Conservation (phyloP, 2,888 invertebrate genomes). For the Acheta domesticus region DNA sequence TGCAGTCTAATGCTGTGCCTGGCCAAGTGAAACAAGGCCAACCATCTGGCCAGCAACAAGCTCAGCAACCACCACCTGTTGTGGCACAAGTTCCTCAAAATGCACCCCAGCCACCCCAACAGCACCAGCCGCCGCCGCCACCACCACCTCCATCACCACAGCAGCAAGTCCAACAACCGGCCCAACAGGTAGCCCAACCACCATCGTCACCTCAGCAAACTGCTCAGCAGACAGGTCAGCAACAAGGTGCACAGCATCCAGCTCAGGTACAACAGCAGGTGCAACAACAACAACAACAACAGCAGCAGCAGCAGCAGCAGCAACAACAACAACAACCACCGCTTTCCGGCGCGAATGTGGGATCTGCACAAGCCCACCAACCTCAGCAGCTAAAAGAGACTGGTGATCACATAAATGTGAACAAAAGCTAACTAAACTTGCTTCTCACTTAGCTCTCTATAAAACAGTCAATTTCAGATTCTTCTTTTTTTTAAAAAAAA, state of each 20-base stretch:
- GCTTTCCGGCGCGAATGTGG: too few relatives aligned
- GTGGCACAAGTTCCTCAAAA: conserved; percentile 26
- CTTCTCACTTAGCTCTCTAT: too few relatives aligned
- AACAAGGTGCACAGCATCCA: conserved; percentile 30
- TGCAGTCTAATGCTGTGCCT: conserved; percentile 26
- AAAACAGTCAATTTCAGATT: too few relatives aligned
- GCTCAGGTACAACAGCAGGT: conserved; percentile 40
- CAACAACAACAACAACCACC: too few relatives aligned
- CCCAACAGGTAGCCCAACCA: conserved; percentile 39
- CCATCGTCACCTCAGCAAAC: conserved; percentile 39
- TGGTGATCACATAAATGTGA: too few relatives aligned
- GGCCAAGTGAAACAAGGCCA: conserved; percentile 34
- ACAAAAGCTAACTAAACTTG: too few relatives aligned
- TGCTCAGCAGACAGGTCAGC: conserved; percentile 30
- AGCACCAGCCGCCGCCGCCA: neutral
- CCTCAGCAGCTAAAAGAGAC: too few relatives aligned
- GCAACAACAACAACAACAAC: conserved; percentile 38
- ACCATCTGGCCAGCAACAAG: conserved; percentile 29
- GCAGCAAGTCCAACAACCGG: conserved; percentile 31
- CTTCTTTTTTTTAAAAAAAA: too few relatives aligned
- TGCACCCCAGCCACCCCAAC: conserved; percentile 23
- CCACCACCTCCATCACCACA: conserved; percentile 24
- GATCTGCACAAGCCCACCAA: too few relatives aligned
- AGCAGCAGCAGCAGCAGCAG: too few relatives aligned
- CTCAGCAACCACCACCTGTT: conserved; percentile 30